Evolutionary conservation across 1,140 invertebrate species (phyloP).

Genomic region (Bombus picipes): DNA sequence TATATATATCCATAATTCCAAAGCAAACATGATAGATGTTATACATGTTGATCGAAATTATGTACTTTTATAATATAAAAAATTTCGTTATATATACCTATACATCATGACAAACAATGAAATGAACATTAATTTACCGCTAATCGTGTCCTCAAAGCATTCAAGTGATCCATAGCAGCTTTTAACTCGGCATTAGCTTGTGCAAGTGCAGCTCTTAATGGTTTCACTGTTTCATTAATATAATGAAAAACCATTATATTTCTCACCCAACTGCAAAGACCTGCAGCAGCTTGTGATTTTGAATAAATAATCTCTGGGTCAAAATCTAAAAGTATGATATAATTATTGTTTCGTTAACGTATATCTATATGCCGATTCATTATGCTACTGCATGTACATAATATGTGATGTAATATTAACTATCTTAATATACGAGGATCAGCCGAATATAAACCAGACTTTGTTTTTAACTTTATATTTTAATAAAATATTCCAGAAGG

Average conservation of each 20-base stretch:
- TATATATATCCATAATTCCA: background rate
- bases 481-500: too few relatives aligned
- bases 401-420: too few relatives aligned
- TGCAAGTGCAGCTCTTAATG: conserved; percentile 91
- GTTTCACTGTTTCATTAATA: conserved; percentile 96
- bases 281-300: conserved; percentile 95
- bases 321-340: conserved; percentile 86
- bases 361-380: too few relatives aligned
- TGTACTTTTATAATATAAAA: background rate
- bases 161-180: conserved; percentile 90
- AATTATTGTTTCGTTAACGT: conserved; percentile 1
- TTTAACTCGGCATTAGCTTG: conserved; percentile 93
- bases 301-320: conserved; percentile 91
- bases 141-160: conserved; percentile 86
- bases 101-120: too few relatives aligned
- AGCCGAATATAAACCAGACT: too few relatives aligned
- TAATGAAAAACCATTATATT: conserved; percentile 96
- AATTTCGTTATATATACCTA: background rate
- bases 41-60: background rate
- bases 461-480: too few relatives aligned
- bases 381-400: too few relatives aligned
- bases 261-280: conserved; percentile 96
- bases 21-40: background rate
- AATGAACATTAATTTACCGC: conserved; percentile 73
- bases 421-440: too few relatives aligned